Percentiles rank a stretch among this genome's conserved stretches.
Conservation (phyloP, 2,888 invertebrate species). For the Scaptomyza cyrtandrae region DNA sequence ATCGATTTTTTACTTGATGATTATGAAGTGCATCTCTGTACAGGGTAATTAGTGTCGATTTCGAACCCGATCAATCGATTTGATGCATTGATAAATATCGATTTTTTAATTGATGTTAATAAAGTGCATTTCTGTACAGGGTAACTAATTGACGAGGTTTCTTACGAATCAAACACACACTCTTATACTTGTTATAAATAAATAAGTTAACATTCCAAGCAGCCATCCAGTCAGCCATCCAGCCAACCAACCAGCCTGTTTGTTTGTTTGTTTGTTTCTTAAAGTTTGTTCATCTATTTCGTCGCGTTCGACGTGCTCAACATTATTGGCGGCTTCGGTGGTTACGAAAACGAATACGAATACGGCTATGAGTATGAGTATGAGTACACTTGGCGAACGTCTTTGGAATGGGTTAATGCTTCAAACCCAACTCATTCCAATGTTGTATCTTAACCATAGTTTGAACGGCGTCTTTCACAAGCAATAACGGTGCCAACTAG, state of each 20-base stretch:
- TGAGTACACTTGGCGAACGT: neutral
- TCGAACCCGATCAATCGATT: too few species aligned
- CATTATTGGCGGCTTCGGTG: slow-evolving; percentile 50
- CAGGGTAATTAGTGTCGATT: neutral
- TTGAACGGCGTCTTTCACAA: slow-evolving; percentile 28
- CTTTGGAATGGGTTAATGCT: neutral
- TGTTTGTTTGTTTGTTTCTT: slow-evolving; percentile 50
- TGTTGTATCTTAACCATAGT: slow-evolving; percentile 25
- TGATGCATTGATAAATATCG: too few species aligned
- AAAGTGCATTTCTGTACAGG: neutral
- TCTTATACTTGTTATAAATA: slow-evolving; percentile 43
- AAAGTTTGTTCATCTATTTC: slow-evolving; percentile 75
- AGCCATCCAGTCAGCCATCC: neutral
- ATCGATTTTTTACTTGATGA: neutral
- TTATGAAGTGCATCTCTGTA: neutral
- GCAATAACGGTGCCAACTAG: slow-evolving; percentile 61
- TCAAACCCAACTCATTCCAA: neutral
- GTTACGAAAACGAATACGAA: slow-evolving; percentile 3
- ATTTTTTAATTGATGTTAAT: neutral
- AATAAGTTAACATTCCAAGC: slow-evolving; percentile 65
- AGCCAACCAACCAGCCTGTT: neutral
- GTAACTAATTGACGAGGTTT: neutral
- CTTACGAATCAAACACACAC: neutral
- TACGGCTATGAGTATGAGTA: neutral
- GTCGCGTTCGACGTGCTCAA: slow-evolving; percentile 67